Conservation (phyloP, 2,113 vertebrate genomes). For the Platichthys flesus region DNA sequence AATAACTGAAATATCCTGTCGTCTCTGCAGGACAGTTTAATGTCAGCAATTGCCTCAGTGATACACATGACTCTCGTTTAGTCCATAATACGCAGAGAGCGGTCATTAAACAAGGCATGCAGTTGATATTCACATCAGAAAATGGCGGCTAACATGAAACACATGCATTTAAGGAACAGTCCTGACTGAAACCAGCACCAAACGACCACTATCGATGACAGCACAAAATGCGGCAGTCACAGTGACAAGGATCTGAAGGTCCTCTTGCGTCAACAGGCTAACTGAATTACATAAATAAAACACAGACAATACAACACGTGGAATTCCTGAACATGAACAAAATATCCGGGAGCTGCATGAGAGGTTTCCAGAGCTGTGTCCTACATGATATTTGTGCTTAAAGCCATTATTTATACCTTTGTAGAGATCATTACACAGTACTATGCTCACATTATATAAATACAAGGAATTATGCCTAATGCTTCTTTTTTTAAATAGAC, state of each 20-base stretch:
- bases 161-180: constrained; percentile 57
- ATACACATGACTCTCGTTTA: constrained; percentile 29
- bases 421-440: constrained; percentile 8
- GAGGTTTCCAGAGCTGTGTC: not conserved
- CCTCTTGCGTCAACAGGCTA: constrained; percentile 39
- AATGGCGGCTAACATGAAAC: constrained; percentile 70
- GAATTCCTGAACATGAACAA: constrained; percentile 7
- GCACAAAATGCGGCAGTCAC: constrained; percentile 38
- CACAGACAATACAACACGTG: constrained; percentile 30
- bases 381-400: not conserved
- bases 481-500: constrained; percentile 29
- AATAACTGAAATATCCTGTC: constrained; percentile 15
- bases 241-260: constrained; percentile 23
- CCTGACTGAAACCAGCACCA: constrained; percentile 50
- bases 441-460: constrained; percentile 29
- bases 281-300: constrained; percentile 63
- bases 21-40: not conserved
- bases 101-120: constrained; percentile 70
- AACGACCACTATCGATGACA: constrained; percentile 19
- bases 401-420: not conserved
- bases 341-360: constrained; percentile 5
- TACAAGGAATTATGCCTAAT: constrained; percentile 6
- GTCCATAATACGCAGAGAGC: constrained; percentile 47
- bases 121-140: constrained; percentile 59
- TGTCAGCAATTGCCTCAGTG: not conserved